Evolutionary conservation across 2,797 vertebrate species (phyloP), one percentile per base, ranked within the genome.

Genomic region (Coluber constrictor): DNA sequence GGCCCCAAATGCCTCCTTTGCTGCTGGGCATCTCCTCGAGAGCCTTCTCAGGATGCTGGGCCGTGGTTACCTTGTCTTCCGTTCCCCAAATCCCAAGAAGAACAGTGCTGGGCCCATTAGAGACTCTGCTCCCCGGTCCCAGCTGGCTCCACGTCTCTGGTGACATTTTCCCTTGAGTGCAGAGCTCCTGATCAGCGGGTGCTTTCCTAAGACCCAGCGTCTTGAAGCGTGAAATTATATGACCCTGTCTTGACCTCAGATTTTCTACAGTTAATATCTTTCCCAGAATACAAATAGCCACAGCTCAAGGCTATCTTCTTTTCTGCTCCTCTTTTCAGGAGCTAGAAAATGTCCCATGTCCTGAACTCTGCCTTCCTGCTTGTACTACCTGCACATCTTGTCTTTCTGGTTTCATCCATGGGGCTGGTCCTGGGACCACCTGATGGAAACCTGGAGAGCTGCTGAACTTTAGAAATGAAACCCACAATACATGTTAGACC

Each of bases 171-270:
- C 94, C 94, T 88, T 1, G 90, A 93, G 91, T 90, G 94, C 79
- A n/a, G 8, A 94, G 66, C 92, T 93, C 94, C 95, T 96, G 93
- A 93, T 94, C 94, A 88, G 92, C 79, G 13, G 95, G 86, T 93
- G 47, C 90, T 56, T 93, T 94, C 55, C 94, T 89, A 89, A 91
- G 92, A 94, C 93, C 95, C 93, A 56, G 96, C 88, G 91, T 95
- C 95, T 93, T 96, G 97, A 97, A 43, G 96, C 97, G 95, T 96
- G 96, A 97, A 96, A 97, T 97, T 95, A 87, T 95, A 91, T 95
- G 95, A 93, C 96, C 95, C 92, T 94, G 0, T 83, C 70, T 94
- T 95, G 96, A 97, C 96, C 97, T 95, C 93, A 37, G 94, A 29
- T 93, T 96, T 95, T 95, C 93, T 94, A 89, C 95, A 95, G 95